These are phyloP conservation scores for Metopolophium dirhodum DNA, from an alignment of 1,140 invertebrate species.

Conservation along the genomic window DNA sequence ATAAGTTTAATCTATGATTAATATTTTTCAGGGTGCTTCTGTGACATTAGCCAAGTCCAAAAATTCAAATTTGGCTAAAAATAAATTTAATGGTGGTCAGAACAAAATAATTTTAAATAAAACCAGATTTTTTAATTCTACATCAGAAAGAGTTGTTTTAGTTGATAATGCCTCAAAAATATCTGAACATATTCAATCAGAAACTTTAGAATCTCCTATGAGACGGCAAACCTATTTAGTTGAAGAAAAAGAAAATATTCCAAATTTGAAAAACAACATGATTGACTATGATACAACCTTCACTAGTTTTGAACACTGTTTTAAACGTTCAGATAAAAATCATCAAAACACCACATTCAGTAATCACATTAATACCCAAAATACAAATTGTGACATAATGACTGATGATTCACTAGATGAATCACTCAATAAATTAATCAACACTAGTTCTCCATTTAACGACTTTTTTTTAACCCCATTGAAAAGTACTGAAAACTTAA, in stretches of 20 bases:
- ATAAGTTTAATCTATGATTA: neutral
- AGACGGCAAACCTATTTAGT: conserved; percentile 42
- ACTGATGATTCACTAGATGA: conserved; percentile 20
- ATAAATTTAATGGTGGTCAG: neutral
- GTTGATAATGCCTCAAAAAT: neutral
- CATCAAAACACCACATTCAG: neutral
- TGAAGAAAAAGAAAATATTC: conserved; percentile 44
- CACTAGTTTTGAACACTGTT: neutral
- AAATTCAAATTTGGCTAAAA: neutral
- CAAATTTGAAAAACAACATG: neutral
- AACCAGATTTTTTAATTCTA: neutral
- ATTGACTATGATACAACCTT: neutral
- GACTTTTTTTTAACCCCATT: conserved; percentile 49
- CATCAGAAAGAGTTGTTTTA: neutral
- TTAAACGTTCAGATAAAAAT: neutral
- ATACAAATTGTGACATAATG: neutral
- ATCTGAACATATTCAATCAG: neutral
- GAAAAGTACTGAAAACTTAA: conserved; percentile 38
- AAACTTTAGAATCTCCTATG: neutral
- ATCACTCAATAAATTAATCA: neutral
- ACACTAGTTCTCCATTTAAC: neutral
- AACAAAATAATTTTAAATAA: conserved; percentile 32
- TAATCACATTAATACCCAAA: neutral
- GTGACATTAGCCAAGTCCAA: neutral
- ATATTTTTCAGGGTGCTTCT: conserved; percentile 11